A percentile compares a stretch with the other conserved stretches of the same genome.
These are phyloP conservation scores for Lucinisca nassula DNA, from an alignment of 2,888 invertebrate species.

Conservation along the genomic window DNA sequence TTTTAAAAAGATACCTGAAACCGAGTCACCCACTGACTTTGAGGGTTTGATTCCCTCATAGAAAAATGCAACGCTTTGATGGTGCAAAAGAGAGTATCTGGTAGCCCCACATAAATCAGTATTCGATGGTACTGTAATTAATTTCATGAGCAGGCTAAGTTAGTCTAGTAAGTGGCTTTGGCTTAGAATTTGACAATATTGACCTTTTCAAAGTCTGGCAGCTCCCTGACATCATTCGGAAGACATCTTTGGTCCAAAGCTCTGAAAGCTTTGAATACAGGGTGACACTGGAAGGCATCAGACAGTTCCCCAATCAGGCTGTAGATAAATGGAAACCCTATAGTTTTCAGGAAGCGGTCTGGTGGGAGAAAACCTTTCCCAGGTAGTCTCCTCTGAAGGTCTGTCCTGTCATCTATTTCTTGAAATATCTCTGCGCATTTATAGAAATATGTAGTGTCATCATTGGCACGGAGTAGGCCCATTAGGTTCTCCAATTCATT, in stretches of 20 bases:
- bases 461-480: not conserved
- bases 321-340: conserved; percentile 2
- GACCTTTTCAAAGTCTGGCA: conserved; percentile 44
- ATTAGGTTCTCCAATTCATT: not conserved
- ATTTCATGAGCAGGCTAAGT: not conserved
- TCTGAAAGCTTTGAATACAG: conserved; percentile 44
- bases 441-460: not conserved
- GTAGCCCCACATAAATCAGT: too few relatives aligned
- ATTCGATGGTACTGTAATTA: too few relatives aligned
- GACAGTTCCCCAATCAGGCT: conserved; percentile 29
- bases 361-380: not conserved
- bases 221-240: conserved; percentile 14
- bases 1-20: too few relatives aligned
- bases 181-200: not conserved
- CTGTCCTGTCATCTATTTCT: conserved; percentile 52
- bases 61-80: too few relatives aligned
- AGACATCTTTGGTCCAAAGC: conserved; percentile 34
- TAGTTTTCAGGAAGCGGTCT: conserved; percentile 20
- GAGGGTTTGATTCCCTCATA: too few relatives aligned
- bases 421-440: not conserved
- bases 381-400: conserved; percentile 6
- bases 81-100: too few relatives aligned
- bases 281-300: conserved; percentile 37
- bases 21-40: too few relatives aligned
- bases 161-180: not conserved